Conservation (phyloP, 37 sponge, comb jelly and placozoan genomes). For the Beroe ovata region DNA sequence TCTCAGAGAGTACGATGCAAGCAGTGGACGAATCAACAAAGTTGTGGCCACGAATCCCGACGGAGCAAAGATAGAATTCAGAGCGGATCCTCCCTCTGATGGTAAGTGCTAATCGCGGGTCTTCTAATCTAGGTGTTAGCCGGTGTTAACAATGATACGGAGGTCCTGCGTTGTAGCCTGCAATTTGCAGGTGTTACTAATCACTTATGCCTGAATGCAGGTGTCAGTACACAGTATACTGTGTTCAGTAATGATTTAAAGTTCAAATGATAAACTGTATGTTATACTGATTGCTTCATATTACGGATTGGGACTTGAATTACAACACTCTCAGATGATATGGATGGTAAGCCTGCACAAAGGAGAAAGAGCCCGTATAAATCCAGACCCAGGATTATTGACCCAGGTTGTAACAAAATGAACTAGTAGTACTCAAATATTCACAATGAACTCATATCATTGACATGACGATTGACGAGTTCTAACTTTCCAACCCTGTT, state of each 20-base stretch:
- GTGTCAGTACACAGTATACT: no score
- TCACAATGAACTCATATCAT: no score
- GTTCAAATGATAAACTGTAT: no score
- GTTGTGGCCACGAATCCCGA: slow-evolving; percentile 59
- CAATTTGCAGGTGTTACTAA: no score
- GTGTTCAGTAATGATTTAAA: no score
- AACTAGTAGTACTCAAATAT: no score
- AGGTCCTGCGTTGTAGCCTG: no score
- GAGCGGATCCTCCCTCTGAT: slow-evolving; percentile 48
- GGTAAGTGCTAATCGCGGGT: not conserved
- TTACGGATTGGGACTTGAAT: no score
- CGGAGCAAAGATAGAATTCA: slow-evolving; percentile 56
- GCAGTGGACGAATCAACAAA: slow-evolving; percentile 57
- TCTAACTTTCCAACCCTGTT: not conserved
- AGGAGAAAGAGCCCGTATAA: slow-evolving; percentile 54
- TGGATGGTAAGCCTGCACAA: not conserved
- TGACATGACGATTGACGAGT: no score
- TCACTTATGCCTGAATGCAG: no score
- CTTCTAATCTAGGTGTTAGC: not conserved
- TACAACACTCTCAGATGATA: not conserved
- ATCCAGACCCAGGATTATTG: slow-evolving; percentile 14
- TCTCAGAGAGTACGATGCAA: slow-evolving; percentile 37
- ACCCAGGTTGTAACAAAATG: slow-evolving; percentile 7
- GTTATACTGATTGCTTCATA: no score
- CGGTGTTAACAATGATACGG: not conserved